These are phyloP conservation scores for Silurus lanzhouensis DNA, from an alignment of 2,797 vertebrate genomes.

Conservation along the genomic window DNA sequence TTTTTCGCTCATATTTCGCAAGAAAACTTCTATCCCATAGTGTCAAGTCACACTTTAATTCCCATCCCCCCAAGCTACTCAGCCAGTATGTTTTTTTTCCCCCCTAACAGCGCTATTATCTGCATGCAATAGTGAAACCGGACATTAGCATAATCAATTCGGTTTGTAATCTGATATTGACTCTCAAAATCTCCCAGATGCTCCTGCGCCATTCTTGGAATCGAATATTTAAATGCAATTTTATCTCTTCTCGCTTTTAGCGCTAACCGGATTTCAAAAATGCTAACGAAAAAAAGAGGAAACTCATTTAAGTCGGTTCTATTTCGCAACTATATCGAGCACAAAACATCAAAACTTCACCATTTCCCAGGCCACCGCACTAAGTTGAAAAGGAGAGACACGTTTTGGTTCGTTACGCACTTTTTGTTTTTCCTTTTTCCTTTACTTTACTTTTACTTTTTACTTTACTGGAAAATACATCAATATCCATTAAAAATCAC, in stretches of 20 bases:
- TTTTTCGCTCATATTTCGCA: neutral
- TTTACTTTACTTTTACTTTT: too few species aligned
- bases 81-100: neutral
- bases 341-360: neutral
- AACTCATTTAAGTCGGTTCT: neutral
- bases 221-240: slow-evolving; percentile 12
- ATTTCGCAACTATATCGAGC: neutral
- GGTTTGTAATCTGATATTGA: slow-evolving; percentile 14
- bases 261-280: neutral
- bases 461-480: neutral
- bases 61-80: neutral
- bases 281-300: neutral
- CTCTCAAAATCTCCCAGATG: neutral
- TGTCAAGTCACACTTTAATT: neutral
- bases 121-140: neutral
- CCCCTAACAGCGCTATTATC: neutral
- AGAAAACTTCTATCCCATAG: neutral
- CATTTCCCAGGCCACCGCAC: neutral
- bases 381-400: neutral
- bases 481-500: slow-evolving; percentile 1
- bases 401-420: neutral
- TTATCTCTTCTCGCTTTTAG: neutral
- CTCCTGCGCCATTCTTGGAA: neutral
- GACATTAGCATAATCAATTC: slow-evolving; percentile 19
- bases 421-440: neutral